A percentile compares a stretch with the other conserved stretches of the same genome.
These are phyloP conservation scores for Paracanthobrama guichenoti DNA, from an alignment of 2,113 vertebrate genomes.

Conservation along the genomic window DNA sequence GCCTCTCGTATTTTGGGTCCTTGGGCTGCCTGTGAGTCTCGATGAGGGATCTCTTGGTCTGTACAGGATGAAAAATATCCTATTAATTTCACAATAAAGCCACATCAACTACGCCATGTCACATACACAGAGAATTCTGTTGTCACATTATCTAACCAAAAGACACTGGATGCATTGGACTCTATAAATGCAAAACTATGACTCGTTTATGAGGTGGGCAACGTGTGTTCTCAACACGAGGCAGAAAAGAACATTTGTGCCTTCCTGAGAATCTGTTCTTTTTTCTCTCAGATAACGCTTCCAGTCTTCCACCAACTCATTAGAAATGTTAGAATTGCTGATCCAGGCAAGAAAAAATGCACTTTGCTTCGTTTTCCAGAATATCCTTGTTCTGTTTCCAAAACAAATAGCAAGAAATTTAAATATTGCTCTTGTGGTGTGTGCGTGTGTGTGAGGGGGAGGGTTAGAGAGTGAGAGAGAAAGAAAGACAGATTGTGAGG, in stretches of 20 bases:
- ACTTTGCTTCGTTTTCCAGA: constrained; percentile 74
- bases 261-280: constrained; percentile 59
- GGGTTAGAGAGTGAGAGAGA: constrained; percentile 22
- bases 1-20: neutral
- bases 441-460: constrained; percentile 46
- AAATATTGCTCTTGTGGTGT: constrained; percentile 70
- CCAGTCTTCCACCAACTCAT: constrained; percentile 68
- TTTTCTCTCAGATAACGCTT: constrained; percentile 62
- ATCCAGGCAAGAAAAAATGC: constrained; percentile 72
- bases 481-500: constrained; percentile 56
- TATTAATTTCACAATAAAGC: neutral
- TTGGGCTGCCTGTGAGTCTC: neutral
- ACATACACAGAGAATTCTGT: neutral
- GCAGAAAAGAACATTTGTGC: constrained; percentile 36
- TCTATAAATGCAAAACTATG: constrained; percentile 7
- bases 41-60: neutral
- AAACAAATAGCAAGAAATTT: constrained; percentile 76
- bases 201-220: constrained; percentile 17
- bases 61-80: neutral
- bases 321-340: constrained; percentile 77
- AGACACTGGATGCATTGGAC: neutral
- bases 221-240: neutral
- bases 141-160: neutral
- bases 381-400: constrained; percentile 78
- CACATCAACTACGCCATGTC: neutral